Evolutionary conservation across 1,140 invertebrate genomes (phyloP).

Genomic region (Atta colombica): DNA sequence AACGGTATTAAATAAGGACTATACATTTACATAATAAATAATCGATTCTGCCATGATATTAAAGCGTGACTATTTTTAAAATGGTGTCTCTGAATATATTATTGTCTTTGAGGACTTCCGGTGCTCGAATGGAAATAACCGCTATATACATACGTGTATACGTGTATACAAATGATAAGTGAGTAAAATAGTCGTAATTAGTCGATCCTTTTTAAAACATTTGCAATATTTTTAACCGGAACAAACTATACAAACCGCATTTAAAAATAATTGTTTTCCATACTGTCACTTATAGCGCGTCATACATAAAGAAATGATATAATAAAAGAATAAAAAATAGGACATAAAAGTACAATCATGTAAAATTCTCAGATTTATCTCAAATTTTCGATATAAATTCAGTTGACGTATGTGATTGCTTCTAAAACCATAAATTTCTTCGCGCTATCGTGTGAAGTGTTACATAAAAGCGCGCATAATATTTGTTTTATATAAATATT

Average conservation of each 20-base stretch:
- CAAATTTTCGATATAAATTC: neutral
- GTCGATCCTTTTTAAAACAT: neutral
- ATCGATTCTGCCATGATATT: neutral
- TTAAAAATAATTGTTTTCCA: conserved; percentile 12
- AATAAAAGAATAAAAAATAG: neutral
- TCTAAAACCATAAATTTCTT: conserved; percentile 32
- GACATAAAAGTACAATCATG: neutral
- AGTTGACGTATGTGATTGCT: neutral
- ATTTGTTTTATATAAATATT: conserved; percentile 19
- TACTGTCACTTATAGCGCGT: neutral
- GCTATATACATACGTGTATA: neutral
- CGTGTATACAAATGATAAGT: neutral
- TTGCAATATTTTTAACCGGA: neutral
- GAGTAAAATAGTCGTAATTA: neutral
- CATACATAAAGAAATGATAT: neutral
- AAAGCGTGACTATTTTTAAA: conserved; percentile 12
- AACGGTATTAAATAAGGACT: conserved; percentile 10
- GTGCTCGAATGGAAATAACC: conserved; percentile 14
- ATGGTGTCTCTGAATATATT: neutral
- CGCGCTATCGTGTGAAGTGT: neutral
- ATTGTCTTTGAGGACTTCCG: conserved; percentile 31
- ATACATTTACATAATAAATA: conserved; percentile 13
- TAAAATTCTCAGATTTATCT: neutral
- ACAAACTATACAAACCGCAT: conserved; percentile 1
- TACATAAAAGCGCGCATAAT: conserved; percentile 6